Conservation (phyloP, 2,797 vertebrate species). For the Schizopygopsis malacanthus region DNA sequence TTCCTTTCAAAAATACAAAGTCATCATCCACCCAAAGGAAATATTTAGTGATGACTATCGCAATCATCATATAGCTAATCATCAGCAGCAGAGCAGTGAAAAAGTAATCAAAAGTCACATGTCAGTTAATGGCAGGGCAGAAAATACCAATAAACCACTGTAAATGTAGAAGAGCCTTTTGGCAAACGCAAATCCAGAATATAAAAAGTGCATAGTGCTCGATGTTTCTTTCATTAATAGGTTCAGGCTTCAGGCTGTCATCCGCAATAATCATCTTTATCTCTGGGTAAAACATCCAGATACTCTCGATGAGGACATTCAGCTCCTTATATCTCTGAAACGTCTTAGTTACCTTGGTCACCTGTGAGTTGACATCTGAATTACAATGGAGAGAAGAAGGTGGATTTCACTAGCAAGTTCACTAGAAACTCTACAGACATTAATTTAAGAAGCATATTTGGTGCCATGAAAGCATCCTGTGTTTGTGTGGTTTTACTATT, state of each 20-base stretch:
- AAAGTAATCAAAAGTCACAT: background rate
- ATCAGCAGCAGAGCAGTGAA: background rate
- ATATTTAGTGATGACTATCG: constrained; percentile 78
- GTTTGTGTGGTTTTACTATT: constrained; percentile 54
- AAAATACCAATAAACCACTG: background rate
- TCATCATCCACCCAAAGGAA: constrained; percentile 83
- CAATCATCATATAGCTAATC: constrained; percentile 44
- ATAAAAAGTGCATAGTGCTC: constrained; percentile 65
- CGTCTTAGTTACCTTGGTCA: constrained; percentile 70
- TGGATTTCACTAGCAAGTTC: background rate
- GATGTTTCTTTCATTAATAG: constrained; percentile 65
- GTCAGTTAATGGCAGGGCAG: background rate
- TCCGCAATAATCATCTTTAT: constrained; percentile 71
- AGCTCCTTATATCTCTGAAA: constrained; percentile 74
- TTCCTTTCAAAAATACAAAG: constrained; percentile 72
- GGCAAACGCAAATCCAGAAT: background rate
- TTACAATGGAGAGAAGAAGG: background rate
- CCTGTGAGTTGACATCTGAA: constrained; percentile 75
- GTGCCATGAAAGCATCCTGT: background rate
- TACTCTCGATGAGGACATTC: constrained; percentile 72
- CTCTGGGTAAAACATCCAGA: constrained; percentile 72
- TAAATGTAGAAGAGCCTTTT: background rate
- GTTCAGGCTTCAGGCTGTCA: constrained; percentile 53
- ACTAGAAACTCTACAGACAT: too few relatives aligned
- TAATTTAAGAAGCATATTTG: background rate